Base-by-base conservation (phyloP, 37 sponge, comb jelly and placozoan species). In the Tethya wilhelma region DNA sequence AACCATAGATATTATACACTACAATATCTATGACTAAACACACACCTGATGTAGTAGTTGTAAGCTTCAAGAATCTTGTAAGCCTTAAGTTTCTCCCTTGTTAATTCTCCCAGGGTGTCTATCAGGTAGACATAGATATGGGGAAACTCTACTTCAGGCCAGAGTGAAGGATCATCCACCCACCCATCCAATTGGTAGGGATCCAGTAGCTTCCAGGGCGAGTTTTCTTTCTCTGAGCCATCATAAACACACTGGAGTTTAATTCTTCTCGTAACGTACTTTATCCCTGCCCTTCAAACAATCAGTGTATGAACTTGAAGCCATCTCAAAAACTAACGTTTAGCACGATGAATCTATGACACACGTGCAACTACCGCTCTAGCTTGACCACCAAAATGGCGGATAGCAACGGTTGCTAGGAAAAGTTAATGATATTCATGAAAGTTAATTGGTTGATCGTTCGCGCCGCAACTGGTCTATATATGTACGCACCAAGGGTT, bases 351-450 rank as follows among this genome's bases (percentile, higher is more conserved):
- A 63, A 63, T 63, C 33, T 8, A n/a, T 63, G 33, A 23, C 65
- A 63, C 11, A 64, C 33, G 9, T 12, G 9, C 30, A 23, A 25
- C 33, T 23, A 8, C 9, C 65, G 33, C 9, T 30, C 70, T n/a
- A n/a, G n/a, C n/a, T n/a, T 69, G 70, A 69, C 70, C 29, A 22
- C 36, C 70, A 69, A 69, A 39, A 69, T 69, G 70, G 70, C 70
- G 29, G 37, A 40, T 69, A 31, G 38, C 39, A 33, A 69, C 70
- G 70, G 70, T 69, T 69, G 70, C 70, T 34, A 69, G 4, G 70
- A n/a, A n/a, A n/a, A n/a, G n/a, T n/a, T n/a, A n/a, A n/a, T n/a
- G n/a, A n/a, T n/a, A n/a, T n/a, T n/a, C n/a, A n/a, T n/a, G n/a
- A n/a, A n/a, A n/a, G n/a, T n/a, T n/a, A n/a, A n/a, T n/a, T n/a